Evolutionary conservation across 1,140 invertebrate species (phyloP), one percentile per base, ranked within the genome.

Genomic region (Heliothis virescens): DNA sequence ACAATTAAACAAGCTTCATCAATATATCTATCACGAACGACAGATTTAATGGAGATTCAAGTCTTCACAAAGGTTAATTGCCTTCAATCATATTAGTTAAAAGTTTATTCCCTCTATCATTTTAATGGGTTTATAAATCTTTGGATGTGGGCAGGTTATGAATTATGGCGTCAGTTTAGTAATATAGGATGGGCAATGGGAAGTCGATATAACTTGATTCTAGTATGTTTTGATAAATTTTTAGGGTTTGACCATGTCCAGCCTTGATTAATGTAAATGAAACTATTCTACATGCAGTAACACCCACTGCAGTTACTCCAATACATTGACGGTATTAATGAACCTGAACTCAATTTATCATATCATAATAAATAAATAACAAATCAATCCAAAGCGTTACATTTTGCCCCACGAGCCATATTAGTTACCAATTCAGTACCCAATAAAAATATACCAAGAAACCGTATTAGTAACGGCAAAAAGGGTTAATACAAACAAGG

Each of bases 401-500:
- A 55, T 53, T n/a, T 69, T n/a, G 9, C n/a, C 13, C 18, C 18
- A 52, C 13, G 11, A 4, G 3, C n/a, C 5, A 15, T 41, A 52
- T 76, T 76, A 76, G 60, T 53, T 53, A 63, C 59, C 60, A 76
- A 63, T 76, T 52, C 48, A 52, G 60, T 12, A 34, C 34, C 34
- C 34, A 29, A 65, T 48, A 65, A 76, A 63, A 65, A 12, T 41
- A 50, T 69, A 63, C 15, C 48, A 52, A 76, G 59, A 63, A 76
- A 50, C 16, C 34, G 47, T 63, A 76, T 76, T 63, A 76, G 59
- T 76, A 76, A 76, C 73, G 73, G 48, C 73, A 63, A 76, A 59
- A 73, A 82, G 77, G 65, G 77, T 72, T 82, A 79, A 57, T 29
- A 73, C 59, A 74, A 80, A 84, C 74, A 80, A 74, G 80, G 80